Conservation (phyloP, 2,888 invertebrate species). For the Reticulitermes lucifugus region DNA sequence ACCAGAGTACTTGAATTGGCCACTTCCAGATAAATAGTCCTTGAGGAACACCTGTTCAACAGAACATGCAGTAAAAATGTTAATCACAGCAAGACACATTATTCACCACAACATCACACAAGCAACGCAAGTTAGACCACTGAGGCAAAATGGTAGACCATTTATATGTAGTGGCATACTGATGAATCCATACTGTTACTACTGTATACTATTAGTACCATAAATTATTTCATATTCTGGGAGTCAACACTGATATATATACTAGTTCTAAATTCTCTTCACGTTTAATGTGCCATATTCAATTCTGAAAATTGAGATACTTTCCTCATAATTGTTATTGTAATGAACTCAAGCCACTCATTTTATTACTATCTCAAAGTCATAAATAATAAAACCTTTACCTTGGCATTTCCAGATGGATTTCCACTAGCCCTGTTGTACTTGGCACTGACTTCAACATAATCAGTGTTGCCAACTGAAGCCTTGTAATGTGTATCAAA, state of each 20-base stretch:
- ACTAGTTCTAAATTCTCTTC: too few relatives aligned
- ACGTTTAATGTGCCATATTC: too few relatives aligned
- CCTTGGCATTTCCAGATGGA: constrained; percentile 45
- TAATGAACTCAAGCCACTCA: too few relatives aligned
- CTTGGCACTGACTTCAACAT: constrained; percentile 69
- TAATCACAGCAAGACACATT: too few relatives aligned
- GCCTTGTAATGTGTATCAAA: constrained; percentile 65
- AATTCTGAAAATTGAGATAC: too few relatives aligned
- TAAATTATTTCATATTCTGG: too few relatives aligned
- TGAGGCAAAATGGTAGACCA: background rate
- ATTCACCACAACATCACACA: background rate
- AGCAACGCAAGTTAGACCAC: background rate
- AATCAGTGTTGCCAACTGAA: constrained; percentile 64
- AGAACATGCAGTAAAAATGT: background rate
- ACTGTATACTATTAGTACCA: too few relatives aligned
- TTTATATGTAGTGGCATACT: too few relatives aligned
- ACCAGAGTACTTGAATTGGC: constrained; percentile 72
- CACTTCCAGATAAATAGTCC: constrained; percentile 71
- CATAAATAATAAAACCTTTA: constrained; percentile 16
- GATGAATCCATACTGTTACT: too few relatives aligned
- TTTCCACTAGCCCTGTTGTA: constrained; percentile 56
- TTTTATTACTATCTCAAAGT: too few relatives aligned
- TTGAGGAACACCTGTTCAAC: constrained; percentile 62
- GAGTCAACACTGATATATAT: too few relatives aligned
- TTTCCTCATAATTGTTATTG: too few relatives aligned